Conservation (phyloP, 2,113 vertebrate genomes). For the Entelurus aequoreus region DNA sequence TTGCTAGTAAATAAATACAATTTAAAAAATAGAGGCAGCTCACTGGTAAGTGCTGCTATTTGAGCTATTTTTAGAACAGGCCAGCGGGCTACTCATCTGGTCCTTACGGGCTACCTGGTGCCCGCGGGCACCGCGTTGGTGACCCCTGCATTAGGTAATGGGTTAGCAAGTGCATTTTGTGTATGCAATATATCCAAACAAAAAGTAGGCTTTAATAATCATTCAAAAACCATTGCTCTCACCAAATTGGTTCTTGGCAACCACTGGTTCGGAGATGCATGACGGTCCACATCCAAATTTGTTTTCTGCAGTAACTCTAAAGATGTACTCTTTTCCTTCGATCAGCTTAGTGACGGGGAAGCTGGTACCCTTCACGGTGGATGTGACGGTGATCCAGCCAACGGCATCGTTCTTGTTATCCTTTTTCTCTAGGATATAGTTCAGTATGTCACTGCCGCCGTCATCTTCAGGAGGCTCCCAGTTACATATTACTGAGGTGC, state of each 20-base stretch:
- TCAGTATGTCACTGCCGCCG: slow-evolving; percentile 92
- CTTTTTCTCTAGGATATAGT: slow-evolving; percentile 95
- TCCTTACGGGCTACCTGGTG: no score
- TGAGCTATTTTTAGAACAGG: no score
- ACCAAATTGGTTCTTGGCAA: slow-evolving; percentile 94
- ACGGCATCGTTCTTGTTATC: slow-evolving; percentile 86
- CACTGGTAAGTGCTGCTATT: no score
- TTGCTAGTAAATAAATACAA: no score
- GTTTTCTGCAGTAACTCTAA: slow-evolving; percentile 90
- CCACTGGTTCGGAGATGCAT: slow-evolving; percentile 80
- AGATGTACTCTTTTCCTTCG: slow-evolving; percentile 94
- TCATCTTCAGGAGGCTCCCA: slow-evolving; percentile 93
- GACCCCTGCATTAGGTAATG: no score
- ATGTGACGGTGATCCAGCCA: slow-evolving; percentile 84
- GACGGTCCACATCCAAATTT: slow-evolving; percentile 82
- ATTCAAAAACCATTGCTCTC: slow-evolving; percentile 45
- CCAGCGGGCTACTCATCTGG: no score
- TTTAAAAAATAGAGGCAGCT: no score
- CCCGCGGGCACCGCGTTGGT: no score
- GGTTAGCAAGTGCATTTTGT: no score
- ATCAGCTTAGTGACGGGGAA: slow-evolving; percentile 86
- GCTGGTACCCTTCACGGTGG: slow-evolving; percentile 85
- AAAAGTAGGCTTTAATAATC: neutral
- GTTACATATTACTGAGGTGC: slow-evolving; percentile 84
- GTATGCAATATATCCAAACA: no score